Conservation (phyloP, 2,113 vertebrate genomes). For the Tragelaphus strepsiceros region DNA sequence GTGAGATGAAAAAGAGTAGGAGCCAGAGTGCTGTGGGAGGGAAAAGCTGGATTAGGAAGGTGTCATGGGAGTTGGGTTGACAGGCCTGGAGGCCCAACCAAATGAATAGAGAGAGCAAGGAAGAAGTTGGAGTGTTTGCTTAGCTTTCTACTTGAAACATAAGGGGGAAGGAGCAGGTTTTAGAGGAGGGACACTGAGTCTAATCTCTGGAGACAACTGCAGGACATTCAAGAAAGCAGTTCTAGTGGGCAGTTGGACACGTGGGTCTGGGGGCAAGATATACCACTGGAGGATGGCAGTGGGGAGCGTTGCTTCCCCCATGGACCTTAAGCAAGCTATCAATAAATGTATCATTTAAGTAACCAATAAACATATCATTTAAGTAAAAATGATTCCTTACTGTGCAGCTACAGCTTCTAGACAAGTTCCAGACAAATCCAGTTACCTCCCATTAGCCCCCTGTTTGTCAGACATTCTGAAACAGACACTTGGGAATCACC, state of each 20-base stretch:
- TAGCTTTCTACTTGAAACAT: neutral
- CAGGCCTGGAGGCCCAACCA: neutral
- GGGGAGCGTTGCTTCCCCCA: neutral
- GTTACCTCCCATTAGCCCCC: neutral
- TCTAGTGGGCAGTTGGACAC: neutral
- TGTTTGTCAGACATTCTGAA: neutral
- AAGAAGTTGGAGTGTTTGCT: neutral
- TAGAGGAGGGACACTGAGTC: neutral
- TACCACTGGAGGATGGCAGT: neutral
- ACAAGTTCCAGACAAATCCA: neutral
- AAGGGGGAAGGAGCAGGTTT: neutral
- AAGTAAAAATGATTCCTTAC: neutral
- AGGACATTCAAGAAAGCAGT: neutral
- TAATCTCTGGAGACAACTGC: neutral
- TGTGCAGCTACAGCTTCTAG: neutral
- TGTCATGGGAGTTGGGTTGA: neutral
- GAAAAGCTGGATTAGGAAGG: neutral
- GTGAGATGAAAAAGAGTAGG: neutral
- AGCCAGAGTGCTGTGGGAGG: neutral
- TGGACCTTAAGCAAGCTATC: neutral
- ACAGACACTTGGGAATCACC: neutral
- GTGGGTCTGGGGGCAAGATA: neutral
- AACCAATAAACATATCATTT: neutral
- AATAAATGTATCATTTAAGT: neutral
- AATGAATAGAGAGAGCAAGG: neutral